Percentiles rank a stretch among this genome's conserved stretches.
Evolutionary conservation across 2,113 vertebrate genomes (phyloP).

Genomic region (Chlamydotis undulata): DNA sequence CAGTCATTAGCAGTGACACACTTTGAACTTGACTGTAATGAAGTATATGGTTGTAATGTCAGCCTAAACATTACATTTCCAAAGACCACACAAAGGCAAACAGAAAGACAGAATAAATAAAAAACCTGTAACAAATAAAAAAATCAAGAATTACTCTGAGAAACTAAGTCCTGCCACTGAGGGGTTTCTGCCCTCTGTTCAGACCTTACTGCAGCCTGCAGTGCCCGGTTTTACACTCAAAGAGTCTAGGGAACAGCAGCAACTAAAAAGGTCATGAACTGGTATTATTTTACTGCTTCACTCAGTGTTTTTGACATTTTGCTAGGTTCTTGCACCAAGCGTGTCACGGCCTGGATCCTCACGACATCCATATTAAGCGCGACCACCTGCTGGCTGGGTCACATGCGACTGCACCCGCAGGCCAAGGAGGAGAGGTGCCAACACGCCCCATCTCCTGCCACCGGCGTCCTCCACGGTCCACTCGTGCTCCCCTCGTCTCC

Average conservation of each 20-base stretch:
- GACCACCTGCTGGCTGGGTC: background rate
- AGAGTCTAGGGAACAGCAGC: background rate
- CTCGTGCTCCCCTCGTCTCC: background rate
- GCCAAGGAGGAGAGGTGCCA: background rate
- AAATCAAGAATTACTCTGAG: background rate
- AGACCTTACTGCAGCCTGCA: background rate
- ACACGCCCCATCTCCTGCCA: background rate
- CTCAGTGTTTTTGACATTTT: background rate
- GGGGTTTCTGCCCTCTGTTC: background rate
- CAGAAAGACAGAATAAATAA: background rate
- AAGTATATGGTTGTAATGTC: background rate
- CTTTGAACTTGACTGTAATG: background rate
- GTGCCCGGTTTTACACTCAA: background rate
- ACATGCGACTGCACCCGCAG: background rate
- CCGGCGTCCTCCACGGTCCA: rapidly evolving
- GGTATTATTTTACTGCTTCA: background rate
- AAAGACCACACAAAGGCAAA: background rate
- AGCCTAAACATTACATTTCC: background rate
- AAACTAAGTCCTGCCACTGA: background rate
- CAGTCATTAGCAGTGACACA: background rate
- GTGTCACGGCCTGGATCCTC: background rate
- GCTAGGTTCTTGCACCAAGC: background rate
- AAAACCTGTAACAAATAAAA: background rate
- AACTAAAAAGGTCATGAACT: background rate
- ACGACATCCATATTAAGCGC: background rate